These are phyloP conservation scores for Cheilosia impressa DNA, from an alignment of 2,888 invertebrate genomes.

Conservation along the genomic window DNA sequence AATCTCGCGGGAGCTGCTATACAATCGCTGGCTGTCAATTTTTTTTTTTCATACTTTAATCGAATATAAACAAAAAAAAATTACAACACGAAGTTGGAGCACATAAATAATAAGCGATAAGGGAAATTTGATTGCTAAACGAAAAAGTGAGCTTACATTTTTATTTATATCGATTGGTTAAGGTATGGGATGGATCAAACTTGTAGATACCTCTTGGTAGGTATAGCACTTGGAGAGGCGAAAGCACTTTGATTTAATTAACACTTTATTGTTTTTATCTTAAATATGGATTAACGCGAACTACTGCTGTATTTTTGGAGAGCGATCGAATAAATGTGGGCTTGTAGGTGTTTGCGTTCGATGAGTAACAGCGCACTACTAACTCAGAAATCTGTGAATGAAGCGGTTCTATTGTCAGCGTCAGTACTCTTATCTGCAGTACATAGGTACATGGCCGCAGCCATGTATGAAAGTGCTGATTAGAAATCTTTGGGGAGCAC, in stretches of 20 bases:
- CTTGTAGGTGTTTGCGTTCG: not conserved
- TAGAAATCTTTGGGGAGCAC: conserved; percentile 6
- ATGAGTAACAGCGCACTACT: conserved; percentile 38
- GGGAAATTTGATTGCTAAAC: conserved; percentile 21
- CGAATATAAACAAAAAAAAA: conserved; percentile 30
- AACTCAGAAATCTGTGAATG: conserved; percentile 11
- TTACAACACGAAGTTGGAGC: conserved; percentile 11
- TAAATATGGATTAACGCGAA: not conserved
- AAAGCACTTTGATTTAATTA: not conserved
- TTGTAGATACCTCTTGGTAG: too few species aligned
- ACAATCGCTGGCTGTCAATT: conserved; percentile 31
- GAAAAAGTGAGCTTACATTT: conserved; percentile 15
- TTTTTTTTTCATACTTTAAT: conserved; percentile 19
- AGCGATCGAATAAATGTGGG: not conserved
- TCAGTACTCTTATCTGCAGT: conserved; percentile 38
- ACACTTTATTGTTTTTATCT: not conserved
- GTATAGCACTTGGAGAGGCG: too few species aligned
- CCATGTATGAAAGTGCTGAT: conserved; percentile 3
- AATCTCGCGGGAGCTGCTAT: conserved; percentile 31
- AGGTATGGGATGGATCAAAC: conserved; percentile 8
- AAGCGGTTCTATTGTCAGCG: conserved; percentile 23
- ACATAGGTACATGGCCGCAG: not conserved
- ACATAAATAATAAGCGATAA: conserved; percentile 18
- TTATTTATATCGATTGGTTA: conserved; percentile 16
- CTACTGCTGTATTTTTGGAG: not conserved